Evolutionary conservation across 2,797 vertebrate species (phyloP).

Genomic region (Silurus lanzhouensis): DNA sequence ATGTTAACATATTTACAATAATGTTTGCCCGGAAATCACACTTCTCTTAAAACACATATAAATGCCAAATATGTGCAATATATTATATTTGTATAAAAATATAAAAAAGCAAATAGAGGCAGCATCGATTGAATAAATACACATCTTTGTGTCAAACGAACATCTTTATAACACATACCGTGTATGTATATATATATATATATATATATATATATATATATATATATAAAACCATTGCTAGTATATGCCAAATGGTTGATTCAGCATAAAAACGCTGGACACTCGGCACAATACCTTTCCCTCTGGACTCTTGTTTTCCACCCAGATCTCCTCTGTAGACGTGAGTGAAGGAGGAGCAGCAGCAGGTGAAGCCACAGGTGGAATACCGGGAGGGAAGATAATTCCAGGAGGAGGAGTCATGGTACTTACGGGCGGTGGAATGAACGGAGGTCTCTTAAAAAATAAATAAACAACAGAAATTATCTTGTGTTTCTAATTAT

Average conservation of each 20-base stretch:
- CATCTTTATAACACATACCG: neutral
- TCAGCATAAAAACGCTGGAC: neutral
- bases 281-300: constrained; percentile 82
- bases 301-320: constrained; percentile 97
- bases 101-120: neutral
- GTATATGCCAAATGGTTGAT: neutral
- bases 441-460: constrained; percentile 92
- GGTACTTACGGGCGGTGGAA: constrained; percentile 93
- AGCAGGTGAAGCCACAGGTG: constrained; percentile 77
- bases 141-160: neutral
- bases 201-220: neutral
- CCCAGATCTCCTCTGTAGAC: constrained; percentile 95
- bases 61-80: neutral
- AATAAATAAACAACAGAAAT: neutral
- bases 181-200: neutral
- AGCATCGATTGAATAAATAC: neutral
- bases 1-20: neutral
- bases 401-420: constrained; percentile 96
- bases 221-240: neutral
- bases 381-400: constrained; percentile 97
- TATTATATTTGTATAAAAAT: neutral
- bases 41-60: neutral
- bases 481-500: too few species aligned
- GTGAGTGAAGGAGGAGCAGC: constrained; percentile 76
- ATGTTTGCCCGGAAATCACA: neutral